Evolutionary conservation across 2,797 vertebrate species (phyloP).

Genomic region (Glossophaga mutica): DNA sequence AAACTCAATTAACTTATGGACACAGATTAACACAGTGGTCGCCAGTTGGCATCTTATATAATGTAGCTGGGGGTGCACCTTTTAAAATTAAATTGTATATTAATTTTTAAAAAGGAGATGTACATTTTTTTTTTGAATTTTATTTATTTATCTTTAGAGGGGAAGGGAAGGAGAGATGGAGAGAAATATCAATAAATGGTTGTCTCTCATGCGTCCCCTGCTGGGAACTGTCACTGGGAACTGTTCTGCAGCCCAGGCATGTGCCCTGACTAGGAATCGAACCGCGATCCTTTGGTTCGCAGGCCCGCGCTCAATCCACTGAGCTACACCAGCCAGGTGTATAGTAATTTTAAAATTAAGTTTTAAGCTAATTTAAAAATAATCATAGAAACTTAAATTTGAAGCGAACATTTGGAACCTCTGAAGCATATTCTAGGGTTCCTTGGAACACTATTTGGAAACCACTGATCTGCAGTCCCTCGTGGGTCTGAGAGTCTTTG

Average conservation of each 20-base stretch:
- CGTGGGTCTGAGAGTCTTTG: not conserved
- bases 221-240: no score
- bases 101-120: no score
- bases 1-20: not conserved
- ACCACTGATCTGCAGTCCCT: not conserved
- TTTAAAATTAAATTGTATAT: not conserved
- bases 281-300: no score
- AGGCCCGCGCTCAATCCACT: no score
- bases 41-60: not conserved
- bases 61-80: not conserved
- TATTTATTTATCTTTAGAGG: no score
- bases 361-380: not conserved
- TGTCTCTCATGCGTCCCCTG: no score
- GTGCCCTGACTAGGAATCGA: no score
- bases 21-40: not conserved
- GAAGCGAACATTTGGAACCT: not conserved
- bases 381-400: not conserved
- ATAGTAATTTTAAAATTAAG: not conserved
- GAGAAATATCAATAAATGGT: no score
- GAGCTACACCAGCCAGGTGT: no score
- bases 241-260: no score
- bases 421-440: not conserved
- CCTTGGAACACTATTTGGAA: not conserved
- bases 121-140: no score
- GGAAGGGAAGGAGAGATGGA: no score